These are phyloP conservation scores for Dissostichus mawsoni DNA, from an alignment of 2,113 vertebrate species.

Conservation along the genomic window DNA sequence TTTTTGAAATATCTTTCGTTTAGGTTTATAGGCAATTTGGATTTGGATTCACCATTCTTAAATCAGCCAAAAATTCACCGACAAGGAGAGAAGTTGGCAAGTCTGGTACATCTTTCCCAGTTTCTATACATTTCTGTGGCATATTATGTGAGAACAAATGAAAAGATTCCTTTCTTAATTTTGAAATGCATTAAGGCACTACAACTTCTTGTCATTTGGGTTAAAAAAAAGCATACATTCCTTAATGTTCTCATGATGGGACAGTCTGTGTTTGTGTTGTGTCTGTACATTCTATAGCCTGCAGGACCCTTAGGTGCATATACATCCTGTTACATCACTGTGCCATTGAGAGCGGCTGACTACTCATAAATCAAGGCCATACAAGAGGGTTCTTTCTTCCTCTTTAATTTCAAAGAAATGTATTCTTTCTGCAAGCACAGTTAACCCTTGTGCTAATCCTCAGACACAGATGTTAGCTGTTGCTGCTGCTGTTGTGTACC, in stretches of 20 bases:
- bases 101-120: too few species aligned
- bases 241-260: neutral
- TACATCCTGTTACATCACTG: constrained; percentile 43
- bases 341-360: constrained; percentile 38
- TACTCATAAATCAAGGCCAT: constrained; percentile 46
- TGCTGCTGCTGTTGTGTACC: constrained; percentile 59
- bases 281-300: constrained; percentile 15
- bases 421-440: constrained; percentile 36
- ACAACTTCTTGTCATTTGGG: neutral
- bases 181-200: too few species aligned
- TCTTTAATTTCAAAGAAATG: constrained; percentile 58
- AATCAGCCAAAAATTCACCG: neutral
- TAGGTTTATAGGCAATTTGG: neutral
- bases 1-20: too few species aligned
- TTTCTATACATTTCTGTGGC: neutral
- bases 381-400: constrained; percentile 41
- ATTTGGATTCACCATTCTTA: neutral
- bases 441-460: constrained; percentile 42
- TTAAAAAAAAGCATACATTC: neutral
- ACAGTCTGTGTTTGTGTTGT: constrained; percentile 27
- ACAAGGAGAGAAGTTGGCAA: neutral
- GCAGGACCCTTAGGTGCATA: constrained; percentile 38
- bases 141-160: neutral
- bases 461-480: constrained; percentile 53
- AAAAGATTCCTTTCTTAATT: neutral